Conservation (phyloP, 2,113 vertebrate genomes). For the mouse (Mus musculus) region DNA sequence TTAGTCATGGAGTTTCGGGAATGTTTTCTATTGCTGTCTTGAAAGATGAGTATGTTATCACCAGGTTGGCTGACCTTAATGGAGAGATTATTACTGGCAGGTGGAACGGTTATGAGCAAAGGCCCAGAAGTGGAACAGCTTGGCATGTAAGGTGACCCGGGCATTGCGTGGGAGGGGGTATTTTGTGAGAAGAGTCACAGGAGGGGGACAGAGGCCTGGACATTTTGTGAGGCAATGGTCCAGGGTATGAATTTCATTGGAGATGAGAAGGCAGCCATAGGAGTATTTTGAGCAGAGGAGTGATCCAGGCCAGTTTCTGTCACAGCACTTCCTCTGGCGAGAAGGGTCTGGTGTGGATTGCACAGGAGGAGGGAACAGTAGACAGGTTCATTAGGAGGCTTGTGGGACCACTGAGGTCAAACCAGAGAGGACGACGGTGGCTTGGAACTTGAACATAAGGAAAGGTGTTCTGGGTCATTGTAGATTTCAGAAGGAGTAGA, state of each 20-base stretch:
- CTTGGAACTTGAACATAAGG: background rate
- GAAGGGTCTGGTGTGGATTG: background rate
- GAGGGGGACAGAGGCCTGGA: background rate
- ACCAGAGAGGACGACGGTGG: background rate
- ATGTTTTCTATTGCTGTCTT: slow-evolving; percentile 51
- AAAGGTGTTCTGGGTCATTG: background rate
- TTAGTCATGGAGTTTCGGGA: background rate
- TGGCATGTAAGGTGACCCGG: background rate
- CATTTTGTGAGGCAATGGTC: background rate
- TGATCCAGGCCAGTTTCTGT: background rate
- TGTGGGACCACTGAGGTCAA: background rate
- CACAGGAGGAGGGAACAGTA: background rate
- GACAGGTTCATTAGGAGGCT: background rate
- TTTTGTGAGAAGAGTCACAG: background rate
- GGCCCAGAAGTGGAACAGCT: background rate
- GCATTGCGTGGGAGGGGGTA: background rate
- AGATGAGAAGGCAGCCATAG: background rate
- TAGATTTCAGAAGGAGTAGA: background rate
- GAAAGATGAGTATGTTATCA: slow-evolving; percentile 34
- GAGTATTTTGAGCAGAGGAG: background rate
- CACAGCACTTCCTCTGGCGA: background rate
- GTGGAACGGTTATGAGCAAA: slow-evolving; percentile 30
- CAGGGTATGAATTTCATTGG: slow-evolving; percentile 16
- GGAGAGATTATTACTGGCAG: slow-evolving; percentile 41
- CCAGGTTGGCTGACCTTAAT: background rate